phyloP scores from a whole-genome alignment of 2,888 invertebrate species.

The Druceiella hillmani region DNA sequence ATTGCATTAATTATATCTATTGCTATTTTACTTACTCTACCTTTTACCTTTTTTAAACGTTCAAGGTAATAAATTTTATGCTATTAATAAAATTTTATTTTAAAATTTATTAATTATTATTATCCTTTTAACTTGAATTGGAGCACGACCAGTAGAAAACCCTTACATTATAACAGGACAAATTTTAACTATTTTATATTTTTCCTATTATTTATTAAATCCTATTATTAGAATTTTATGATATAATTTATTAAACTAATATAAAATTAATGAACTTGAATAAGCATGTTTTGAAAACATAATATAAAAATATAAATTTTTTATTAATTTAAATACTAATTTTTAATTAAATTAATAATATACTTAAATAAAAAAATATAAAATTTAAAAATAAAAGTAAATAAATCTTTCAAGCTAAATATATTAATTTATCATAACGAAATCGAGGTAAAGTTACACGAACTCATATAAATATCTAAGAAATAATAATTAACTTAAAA shows the following conservation, averaged over 20 bases:
- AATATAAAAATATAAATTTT: constrained; percentile 28
- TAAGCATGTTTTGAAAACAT: constrained; percentile 65
- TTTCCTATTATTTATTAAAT: constrained; percentile 52
- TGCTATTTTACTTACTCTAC: constrained; percentile 58
- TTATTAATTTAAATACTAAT: too few species aligned
- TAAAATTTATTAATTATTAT: constrained; percentile 52
- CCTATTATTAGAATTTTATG: constrained; percentile 47
- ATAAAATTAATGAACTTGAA: constrained; percentile 57
- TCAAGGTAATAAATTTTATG: constrained; percentile 56
- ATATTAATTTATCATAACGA: constrained; percentile 72
- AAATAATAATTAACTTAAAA: constrained; percentile 50
- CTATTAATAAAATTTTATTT: constrained; percentile 54
- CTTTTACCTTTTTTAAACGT: constrained; percentile 52
- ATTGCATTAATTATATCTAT: constrained; percentile 61
- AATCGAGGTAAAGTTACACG: constrained; percentile 64
- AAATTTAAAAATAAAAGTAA: constrained; percentile 59
- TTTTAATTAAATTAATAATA: too few species aligned
- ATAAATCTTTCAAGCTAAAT: constrained; percentile 61
- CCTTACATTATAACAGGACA: constrained; percentile 59
- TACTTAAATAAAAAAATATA: constrained; percentile 56
- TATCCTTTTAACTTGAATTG: constrained; percentile 66
- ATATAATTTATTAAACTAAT: constrained; percentile 48
- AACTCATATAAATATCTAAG: constrained; percentile 59
- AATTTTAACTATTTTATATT: constrained; percentile 55
- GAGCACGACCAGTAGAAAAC: constrained; percentile 61